Evolutionary conservation across 2,888 invertebrate species (phyloP).

Genomic region (Stramonita haemastoma): DNA sequence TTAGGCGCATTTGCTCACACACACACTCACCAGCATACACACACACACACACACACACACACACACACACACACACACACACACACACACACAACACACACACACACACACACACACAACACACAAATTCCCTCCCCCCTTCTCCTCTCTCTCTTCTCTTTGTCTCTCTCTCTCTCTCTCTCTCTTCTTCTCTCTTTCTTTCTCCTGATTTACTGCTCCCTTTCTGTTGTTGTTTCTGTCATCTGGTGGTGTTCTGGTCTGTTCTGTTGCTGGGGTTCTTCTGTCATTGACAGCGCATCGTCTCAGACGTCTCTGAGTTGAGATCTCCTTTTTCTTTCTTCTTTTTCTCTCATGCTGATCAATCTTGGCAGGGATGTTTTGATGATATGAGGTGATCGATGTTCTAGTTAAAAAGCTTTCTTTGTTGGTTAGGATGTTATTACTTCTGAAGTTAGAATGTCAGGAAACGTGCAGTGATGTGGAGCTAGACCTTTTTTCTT

Average conservation of each 20-base stretch:
- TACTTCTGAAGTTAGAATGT: too few relatives aligned
- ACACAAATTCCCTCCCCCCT: neutral
- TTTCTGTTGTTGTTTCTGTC: conserved; percentile 1
- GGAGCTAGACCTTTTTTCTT: too few relatives aligned
- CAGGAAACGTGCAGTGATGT: conserved; percentile 56
- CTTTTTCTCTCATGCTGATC: too few relatives aligned
- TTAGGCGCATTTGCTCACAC: too few relatives aligned
- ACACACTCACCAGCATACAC: neutral
- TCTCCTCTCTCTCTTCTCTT: neutral
- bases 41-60: neutral
- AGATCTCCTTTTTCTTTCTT: too few relatives aligned
- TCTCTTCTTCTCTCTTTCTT: neutral
- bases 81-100: conserved; percentile 8
- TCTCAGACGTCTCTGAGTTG: too few relatives aligned
- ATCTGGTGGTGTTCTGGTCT: conserved; percentile 74
- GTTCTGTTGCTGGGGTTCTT: conserved; percentile 70
- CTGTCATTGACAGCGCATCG: conserved; percentile 61
- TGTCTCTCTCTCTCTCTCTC: neutral
- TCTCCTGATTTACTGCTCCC: neutral
- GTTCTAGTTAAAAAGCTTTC: too few relatives aligned
- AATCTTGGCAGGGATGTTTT: too few relatives aligned
- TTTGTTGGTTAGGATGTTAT: too few relatives aligned
- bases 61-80: neutral
- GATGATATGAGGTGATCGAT: too few relatives aligned
- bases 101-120: conserved; percentile 22